phyloP scores from a whole-genome alignment of 2,113 vertebrate genomes.

The Madoqua kirkii region DNA sequence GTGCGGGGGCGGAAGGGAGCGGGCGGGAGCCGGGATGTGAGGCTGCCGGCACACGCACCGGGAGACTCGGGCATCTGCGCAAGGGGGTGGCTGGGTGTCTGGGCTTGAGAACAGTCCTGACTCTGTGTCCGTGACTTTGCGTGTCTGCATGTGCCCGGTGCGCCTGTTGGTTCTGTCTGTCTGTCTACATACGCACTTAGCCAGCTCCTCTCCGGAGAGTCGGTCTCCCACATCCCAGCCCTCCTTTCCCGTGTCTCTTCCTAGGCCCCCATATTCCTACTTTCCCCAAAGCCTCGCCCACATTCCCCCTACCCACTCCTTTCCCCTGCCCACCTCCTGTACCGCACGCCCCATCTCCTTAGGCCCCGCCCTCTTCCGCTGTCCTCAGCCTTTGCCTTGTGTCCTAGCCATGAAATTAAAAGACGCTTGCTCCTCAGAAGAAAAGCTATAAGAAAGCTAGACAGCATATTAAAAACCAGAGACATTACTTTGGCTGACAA shows the following conservation, averaged over 20 bases:
- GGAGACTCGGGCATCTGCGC: not conserved
- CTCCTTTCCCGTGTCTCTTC: not conserved
- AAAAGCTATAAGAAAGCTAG: not conserved
- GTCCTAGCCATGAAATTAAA: not conserved
- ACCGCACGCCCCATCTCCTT: not conserved
- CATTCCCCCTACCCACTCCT: not conserved
- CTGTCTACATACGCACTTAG: not conserved
- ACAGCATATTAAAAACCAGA: not conserved
- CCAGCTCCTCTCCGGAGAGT: not conserved
- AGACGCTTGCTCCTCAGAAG: not conserved
- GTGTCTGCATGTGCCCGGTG: not conserved
- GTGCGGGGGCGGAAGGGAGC: constrained; percentile 7
- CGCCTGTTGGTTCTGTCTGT: not conserved
- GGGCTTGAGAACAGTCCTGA: not conserved
- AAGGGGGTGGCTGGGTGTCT: not conserved
- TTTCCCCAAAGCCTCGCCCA: not conserved
- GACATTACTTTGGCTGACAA: not conserved
- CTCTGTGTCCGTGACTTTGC: not conserved
- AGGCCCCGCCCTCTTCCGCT: not conserved
- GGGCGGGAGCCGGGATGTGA: not conserved
- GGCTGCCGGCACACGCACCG: not conserved
- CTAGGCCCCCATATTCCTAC: not conserved
- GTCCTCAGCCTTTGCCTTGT: accelerated
- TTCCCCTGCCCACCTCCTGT: not conserved
- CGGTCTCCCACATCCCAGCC: not conserved